phyloP scores from a whole-genome alignment of 2,113 vertebrate species.

The Capreolus pygargus region DNA sequence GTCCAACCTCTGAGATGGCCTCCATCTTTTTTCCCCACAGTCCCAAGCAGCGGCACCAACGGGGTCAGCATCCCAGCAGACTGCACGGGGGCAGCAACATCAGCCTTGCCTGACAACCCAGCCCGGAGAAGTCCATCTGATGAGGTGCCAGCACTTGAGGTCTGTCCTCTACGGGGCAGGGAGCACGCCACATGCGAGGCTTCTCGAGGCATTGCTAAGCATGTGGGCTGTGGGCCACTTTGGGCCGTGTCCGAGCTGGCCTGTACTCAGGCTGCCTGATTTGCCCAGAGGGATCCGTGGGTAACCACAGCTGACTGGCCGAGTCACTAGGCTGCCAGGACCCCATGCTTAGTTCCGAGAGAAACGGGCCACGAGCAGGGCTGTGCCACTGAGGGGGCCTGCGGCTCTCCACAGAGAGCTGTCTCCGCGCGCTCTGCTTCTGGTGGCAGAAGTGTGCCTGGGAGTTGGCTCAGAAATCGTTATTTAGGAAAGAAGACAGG shows the following conservation, averaged over 20 bases:
- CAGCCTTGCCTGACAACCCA: conserved; percentile 83
- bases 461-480: neutral
- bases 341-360: neutral
- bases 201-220: neutral
- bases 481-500: neutral
- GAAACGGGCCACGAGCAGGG: neutral
- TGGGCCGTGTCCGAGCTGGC: rapidly evolving
- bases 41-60: conserved; percentile 94
- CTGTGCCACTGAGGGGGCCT: neutral
- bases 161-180: neutral
- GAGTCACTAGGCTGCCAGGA: neutral
- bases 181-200: rapidly evolving
- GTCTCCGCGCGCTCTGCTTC: rapidly evolving
- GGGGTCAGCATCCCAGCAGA: conserved; percentile 90
- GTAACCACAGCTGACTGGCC: rapidly evolving
- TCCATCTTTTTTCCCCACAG: conserved; percentile 55
- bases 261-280: neutral
- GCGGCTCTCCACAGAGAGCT: neutral
- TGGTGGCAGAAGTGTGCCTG: neutral
- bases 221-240: rapidly evolving
- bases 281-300: neutral
- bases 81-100: conserved; percentile 65
- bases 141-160: conserved; percentile 65
- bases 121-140: conserved; percentile 73
- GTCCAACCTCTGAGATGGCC: rapidly evolving